phyloP scores from a whole-genome alignment of 2,888 invertebrate species.

The Chrysodeixis includens region DNA sequence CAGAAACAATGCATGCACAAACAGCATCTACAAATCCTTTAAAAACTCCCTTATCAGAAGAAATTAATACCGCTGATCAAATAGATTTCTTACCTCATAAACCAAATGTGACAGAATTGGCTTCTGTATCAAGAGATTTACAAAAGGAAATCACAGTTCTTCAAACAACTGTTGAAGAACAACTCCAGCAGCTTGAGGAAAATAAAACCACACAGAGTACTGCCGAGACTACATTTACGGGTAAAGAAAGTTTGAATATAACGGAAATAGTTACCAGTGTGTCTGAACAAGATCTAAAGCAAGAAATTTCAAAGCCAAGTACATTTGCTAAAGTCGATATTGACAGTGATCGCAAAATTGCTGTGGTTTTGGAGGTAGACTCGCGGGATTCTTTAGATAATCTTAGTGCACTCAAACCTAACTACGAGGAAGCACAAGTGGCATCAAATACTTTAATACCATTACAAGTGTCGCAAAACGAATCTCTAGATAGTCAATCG shows the following conservation, averaged over 20 bases:
- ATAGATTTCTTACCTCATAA: constrained; percentile 68
- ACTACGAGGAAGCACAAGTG: constrained; percentile 76
- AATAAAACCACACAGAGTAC: constrained; percentile 86
- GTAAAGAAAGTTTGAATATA: constrained; percentile 90
- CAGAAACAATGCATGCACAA: constrained; percentile 67
- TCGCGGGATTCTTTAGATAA: constrained; percentile 72
- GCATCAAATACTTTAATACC: constrained; percentile 71
- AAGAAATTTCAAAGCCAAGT: constrained; percentile 73
- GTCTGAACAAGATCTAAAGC: constrained; percentile 84
- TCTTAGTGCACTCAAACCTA: constrained; percentile 65
- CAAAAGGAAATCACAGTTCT: constrained; percentile 80
- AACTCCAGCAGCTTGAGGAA: constrained; percentile 84
- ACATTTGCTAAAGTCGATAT: constrained; percentile 87
- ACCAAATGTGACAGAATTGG: constrained; percentile 65
- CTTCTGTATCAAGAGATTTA: constrained; percentile 74
- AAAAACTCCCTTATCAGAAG: constrained; percentile 80
- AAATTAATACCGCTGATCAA: constrained; percentile 82
- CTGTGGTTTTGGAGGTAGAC: constrained; percentile 83
- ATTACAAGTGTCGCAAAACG: constrained; percentile 79
- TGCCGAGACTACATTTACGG: constrained; percentile 88
- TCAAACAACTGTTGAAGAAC: constrained; percentile 86
- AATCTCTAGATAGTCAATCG: constrained; percentile 82
- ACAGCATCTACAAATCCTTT: constrained; percentile 74
- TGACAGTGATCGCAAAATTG: constrained; percentile 86
- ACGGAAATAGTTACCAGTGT: constrained; percentile 87